Percentiles rank a stretch among this genome's conserved stretches.
Conservation (phyloP, 2,888 invertebrate species). For the Clitarchus hookeri region DNA sequence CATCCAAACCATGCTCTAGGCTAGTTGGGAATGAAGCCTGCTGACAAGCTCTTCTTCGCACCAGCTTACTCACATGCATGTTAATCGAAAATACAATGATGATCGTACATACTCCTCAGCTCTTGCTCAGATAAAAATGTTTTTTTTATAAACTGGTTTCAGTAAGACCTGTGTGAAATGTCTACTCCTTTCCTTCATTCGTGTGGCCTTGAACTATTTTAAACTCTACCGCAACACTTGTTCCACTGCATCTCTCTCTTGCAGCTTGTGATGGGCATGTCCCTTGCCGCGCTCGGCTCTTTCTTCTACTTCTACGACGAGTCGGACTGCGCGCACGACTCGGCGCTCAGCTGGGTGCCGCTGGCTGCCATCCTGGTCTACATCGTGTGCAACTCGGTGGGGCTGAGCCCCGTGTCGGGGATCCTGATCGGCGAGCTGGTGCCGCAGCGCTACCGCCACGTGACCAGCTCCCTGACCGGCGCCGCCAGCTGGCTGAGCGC, state of each 20-base stretch:
- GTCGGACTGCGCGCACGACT: conserved; percentile 32
- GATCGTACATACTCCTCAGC: no score
- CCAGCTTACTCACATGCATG: no score
- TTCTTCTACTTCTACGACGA: conserved; percentile 45
- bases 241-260: conserved; percentile 40
- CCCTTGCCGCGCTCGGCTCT: conserved; percentile 47
- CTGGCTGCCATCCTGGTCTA: conserved; percentile 50
- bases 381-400: conserved; percentile 51
- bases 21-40: no score
- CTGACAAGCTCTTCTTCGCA: no score
- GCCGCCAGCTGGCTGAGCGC: conserved; percentile 53
- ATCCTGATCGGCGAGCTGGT: conserved; percentile 53
- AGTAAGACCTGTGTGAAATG: no score
- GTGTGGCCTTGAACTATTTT: no score
- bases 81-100: no score
- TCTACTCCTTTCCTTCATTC: no score
- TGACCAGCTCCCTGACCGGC: conserved; percentile 55
- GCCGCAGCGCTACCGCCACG: conserved; percentile 51
- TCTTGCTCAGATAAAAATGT: no score
- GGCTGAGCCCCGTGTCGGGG: conserved; percentile 54
- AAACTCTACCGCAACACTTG: no score
- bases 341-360: conserved; percentile 50
- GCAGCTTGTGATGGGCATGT: conserved; percentile 48
- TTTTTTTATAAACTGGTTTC: no score
- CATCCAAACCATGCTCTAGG: no score